Base-by-base conservation (phyloP, 2,888 invertebrate genomes). In the Escarpia spicata region DNA sequence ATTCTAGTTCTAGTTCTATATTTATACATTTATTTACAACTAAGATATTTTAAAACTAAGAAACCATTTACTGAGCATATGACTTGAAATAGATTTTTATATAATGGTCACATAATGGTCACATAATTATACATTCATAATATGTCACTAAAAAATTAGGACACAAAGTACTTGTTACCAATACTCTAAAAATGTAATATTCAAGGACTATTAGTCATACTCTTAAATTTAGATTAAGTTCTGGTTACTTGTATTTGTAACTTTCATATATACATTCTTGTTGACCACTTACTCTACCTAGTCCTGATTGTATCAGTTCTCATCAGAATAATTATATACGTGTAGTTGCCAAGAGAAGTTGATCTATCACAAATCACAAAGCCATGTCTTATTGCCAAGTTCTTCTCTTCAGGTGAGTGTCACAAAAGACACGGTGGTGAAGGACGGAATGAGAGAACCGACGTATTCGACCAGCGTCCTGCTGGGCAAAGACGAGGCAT, bases 401-500 rank as follows among this genome's bases (percentile, higher is more conserved):
- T 52, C 52, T 52, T 3, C 10, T 52, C 12, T 75, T n/a, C 26
- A 95, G 95, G 94, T 95, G 10, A 94, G 95, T 89, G 94, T 96
- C 19, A 95, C 93, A 37, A 93, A 94, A 93, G 95, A 95, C 93
- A 94, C 94, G 26, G 94, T 95, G 26, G 92, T 95, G 19, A 94
- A 95, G 92, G 95, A 94, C 91, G 93, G 94, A 43, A 94, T 94
- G 9, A 93, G 94, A 43, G 91, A 94, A 9, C 94, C 95, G 10
- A 94, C 95, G 60, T 95, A 94, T 92, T 94, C 95, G 75, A 95
- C 95, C 12, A 94, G 95, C 93, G 95, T 95, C 19, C 93, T 96
- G 4, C 94, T 96, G 92, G 96, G 96, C 89, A 95, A 95, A 93
- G 96, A 96, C 94, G 95, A 96, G 95, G 96, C 95, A 93, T 44